These are phyloP conservation scores for Ecliptopera silaceata DNA, from an alignment of 2,888 invertebrate genomes.

Conservation along the genomic window DNA sequence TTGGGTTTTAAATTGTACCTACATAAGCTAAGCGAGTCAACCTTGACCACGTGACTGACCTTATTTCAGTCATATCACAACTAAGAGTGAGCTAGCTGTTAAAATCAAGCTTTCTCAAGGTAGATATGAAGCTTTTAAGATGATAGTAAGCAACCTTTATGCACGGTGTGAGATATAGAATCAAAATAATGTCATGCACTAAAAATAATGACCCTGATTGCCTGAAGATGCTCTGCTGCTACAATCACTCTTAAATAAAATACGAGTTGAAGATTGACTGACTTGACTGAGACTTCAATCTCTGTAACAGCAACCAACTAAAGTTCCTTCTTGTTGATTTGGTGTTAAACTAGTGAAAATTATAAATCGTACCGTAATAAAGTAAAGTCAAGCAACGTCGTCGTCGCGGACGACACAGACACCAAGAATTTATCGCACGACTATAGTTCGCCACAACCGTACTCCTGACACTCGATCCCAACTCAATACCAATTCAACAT, in stretches of 20 bases:
- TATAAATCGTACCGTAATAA: no score
- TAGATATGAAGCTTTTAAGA: constrained; percentile 19
- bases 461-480: background rate
- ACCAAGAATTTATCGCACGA: constrained; percentile 22
- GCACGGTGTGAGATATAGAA: constrained; percentile 10
- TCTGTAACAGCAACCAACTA: no score
- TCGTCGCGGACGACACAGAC: background rate
- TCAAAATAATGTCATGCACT: constrained; percentile 16
- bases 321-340: no score
- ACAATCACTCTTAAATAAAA: background rate
- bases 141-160: constrained; percentile 18
- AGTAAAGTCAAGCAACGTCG: background rate
- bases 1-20: no score
- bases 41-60: no score
- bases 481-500: no score
- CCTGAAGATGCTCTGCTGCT: background rate
- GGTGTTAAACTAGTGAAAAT: no score
- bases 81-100: constrained; percentile 10
- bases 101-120: constrained; percentile 3
- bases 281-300: no score
- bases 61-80: no score
- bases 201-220: constrained; percentile 11
- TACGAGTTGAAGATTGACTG: background rate
- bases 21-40: no score
- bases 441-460: background rate